Evolutionary conservation across 2,888 invertebrate species (phyloP), one percentile per base, ranked within the genome.

Genomic region (Cinara cedri): DNA sequence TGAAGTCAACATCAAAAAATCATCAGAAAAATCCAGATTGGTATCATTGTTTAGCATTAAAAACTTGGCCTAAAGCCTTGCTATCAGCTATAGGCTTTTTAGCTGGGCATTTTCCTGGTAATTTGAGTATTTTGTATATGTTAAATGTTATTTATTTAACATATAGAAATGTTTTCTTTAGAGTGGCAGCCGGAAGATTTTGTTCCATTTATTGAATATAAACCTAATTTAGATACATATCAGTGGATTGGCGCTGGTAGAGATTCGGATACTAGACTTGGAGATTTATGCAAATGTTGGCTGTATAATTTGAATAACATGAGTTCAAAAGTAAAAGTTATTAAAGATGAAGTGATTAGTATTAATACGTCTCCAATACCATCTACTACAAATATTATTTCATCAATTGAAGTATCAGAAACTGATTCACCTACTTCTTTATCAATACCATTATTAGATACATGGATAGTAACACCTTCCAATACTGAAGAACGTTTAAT

Each of bases 181-280:
- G 88, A 88, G 82, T 85, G 87, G 72, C 90, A 92, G 84, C 92
- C 95, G 0, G 92, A 93, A 49, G 94, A 95, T 84, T 96, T 93
- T 88, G 93, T 95, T 49, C 95, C 96, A 3, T 95, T 93, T 84
- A 89, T 96, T 84, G 95, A 95, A 85, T 94, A 91, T 87, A 93
- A 95, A 85, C 87, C 89, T 1, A 89, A 89, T 81, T 86, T 90
- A 82, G 90, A 91, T 85, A 83, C 83, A 84, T 95, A 94, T 86
- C 93, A 94, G 84, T 97, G 97, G 97, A 97, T 97, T 81, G 97
- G 97, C 1, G 95, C 95, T 9, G 96, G 96, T 0, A 88, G 97
- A 8, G 97, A 97, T 85, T 92, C 94, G 3, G 96, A 96, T 86
- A 89, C 66, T 51, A 70, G 81, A 13, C 75, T 82, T 60, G 76